Evolutionary conservation across 2,113 vertebrate species (phyloP).

Genomic region (Phycodurus eques): DNA sequence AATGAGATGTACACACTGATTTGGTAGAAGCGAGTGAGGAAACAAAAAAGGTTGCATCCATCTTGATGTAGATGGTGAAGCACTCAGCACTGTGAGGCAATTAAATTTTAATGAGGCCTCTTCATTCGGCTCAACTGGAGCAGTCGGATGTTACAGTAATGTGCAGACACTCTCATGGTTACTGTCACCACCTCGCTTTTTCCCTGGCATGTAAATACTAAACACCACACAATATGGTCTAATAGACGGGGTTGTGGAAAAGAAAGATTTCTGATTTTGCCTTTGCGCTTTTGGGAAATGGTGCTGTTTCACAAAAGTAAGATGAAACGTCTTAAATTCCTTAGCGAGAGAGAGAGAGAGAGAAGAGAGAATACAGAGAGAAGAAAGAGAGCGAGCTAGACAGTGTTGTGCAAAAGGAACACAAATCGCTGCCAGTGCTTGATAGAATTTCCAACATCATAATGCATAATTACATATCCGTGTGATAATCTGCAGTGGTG

Average conservation of each 20-base stretch:
- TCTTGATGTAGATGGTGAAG: conserved; percentile 52
- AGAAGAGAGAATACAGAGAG: background rate
- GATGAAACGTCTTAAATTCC: conserved; percentile 21
- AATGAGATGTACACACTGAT: conserved; percentile 13
- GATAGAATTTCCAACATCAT: conserved; percentile 51
- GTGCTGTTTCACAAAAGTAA: background rate
- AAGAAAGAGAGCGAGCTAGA: background rate
- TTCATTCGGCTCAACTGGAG: conserved; percentile 43
- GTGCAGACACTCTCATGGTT: conserved; percentile 30
- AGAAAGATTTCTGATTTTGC: background rate
- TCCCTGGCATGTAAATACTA: conserved; percentile 13
- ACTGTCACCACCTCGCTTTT: conserved; percentile 12
- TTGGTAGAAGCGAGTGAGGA: conserved; percentile 15
- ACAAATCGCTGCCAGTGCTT: conserved; percentile 30
- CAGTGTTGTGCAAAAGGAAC: background rate
- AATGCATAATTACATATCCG: conserved; percentile 46
- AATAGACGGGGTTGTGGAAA: conserved; percentile 3
- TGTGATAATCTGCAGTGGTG: conserved; percentile 34
- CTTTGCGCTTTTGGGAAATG: conserved; percentile 7
- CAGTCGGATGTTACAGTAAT: conserved; percentile 43
- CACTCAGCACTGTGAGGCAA: conserved; percentile 52
- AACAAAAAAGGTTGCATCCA: conserved; percentile 52
- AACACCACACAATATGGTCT: conserved; percentile 19
- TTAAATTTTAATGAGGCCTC: conserved; percentile 69
- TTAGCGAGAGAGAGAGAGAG: background rate